Conservation (phyloP, 2,888 invertebrate species). For the Harpagoxenus sublaevis region DNA sequence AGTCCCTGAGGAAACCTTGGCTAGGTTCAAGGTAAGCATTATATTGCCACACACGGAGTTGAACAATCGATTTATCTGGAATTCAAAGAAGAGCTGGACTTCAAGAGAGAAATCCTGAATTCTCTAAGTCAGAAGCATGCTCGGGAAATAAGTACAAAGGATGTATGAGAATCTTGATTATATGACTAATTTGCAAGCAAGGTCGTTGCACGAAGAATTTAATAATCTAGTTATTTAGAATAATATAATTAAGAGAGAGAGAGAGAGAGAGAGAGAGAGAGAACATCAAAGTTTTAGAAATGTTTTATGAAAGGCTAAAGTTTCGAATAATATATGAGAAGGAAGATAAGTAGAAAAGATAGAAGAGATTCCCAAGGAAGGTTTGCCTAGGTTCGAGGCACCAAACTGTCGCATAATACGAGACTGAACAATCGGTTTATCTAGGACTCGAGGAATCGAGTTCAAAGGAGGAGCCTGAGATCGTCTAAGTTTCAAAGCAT, state of each 20-base stretch:
- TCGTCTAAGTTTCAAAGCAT: conserved; percentile 35
- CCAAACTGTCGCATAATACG: conserved; percentile 3
- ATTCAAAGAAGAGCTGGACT: background rate
- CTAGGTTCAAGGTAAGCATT: background rate
- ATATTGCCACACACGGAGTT: background rate
- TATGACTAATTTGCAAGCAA: background rate
- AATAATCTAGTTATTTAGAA: background rate
- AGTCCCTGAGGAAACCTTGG: conserved; percentile 1
- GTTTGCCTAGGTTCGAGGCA: background rate
- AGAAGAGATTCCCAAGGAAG: background rate
- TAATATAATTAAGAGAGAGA: background rate
- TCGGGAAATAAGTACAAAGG: background rate
- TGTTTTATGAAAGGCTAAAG: background rate
- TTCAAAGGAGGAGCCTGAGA: conserved; percentile 34
- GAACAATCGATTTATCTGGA: conserved; percentile 42
- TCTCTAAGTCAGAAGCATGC: background rate
- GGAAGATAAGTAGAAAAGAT: background rate
- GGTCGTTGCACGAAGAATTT: background rate
- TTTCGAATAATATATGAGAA: conserved; percentile 22
- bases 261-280: background rate
- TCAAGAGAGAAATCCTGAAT: conserved; percentile 23
- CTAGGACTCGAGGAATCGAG: conserved; percentile 29
- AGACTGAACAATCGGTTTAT: conserved; percentile 48
- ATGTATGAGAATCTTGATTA: background rate
- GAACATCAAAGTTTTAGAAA: background rate